These are phyloP conservation scores for Larimichthys crocea DNA, from an alignment of 2,113 vertebrate species.

Conservation along the genomic window DNA sequence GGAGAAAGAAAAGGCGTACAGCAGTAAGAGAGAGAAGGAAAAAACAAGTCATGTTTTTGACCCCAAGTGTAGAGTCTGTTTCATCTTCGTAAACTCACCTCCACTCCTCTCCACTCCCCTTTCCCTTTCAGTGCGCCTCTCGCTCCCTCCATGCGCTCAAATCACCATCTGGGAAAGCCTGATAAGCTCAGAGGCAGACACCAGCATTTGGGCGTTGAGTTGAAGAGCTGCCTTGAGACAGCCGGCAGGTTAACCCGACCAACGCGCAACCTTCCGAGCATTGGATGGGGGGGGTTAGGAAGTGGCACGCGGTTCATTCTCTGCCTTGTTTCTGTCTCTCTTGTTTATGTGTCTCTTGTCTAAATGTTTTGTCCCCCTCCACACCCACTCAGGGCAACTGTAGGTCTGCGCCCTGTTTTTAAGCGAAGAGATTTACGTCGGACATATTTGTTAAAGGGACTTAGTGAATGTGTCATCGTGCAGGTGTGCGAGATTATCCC, in stretches of 20 bases:
- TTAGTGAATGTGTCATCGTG: constrained; percentile 53
- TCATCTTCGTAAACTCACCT: constrained; percentile 73
- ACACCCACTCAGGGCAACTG: constrained; percentile 4
- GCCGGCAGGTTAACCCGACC: constrained; percentile 64
- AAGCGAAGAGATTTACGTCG: constrained; percentile 39
- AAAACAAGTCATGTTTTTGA: constrained; percentile 44
- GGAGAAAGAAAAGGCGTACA: background rate
- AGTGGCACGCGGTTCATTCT: constrained; percentile 21
- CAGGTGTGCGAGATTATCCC: constrained; percentile 76
- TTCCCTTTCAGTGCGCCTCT: constrained; percentile 49
- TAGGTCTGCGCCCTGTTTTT: constrained; percentile 32
- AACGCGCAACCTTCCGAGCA: constrained; percentile 41
- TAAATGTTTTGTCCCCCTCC: background rate
- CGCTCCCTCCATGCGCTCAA: constrained; percentile 63
- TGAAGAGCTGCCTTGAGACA: constrained; percentile 68
- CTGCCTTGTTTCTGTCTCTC: constrained; percentile 27
- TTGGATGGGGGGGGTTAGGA: constrained; percentile 32
- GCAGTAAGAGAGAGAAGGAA: constrained; percentile 1
- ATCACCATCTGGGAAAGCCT: constrained; percentile 78
- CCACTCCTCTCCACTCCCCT: constrained; percentile 47
- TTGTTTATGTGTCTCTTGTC: constrained; percentile 34
- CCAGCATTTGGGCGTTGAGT: constrained; percentile 65
- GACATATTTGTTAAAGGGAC: constrained; percentile 56
- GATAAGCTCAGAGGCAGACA: constrained; percentile 80
- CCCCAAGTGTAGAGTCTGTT: constrained; percentile 68